Evolutionary conservation across 2,113 vertebrate genomes (phyloP), one percentile per base, ranked within the genome.

Genomic region (Paradoxurus hermaphroditus): DNA sequence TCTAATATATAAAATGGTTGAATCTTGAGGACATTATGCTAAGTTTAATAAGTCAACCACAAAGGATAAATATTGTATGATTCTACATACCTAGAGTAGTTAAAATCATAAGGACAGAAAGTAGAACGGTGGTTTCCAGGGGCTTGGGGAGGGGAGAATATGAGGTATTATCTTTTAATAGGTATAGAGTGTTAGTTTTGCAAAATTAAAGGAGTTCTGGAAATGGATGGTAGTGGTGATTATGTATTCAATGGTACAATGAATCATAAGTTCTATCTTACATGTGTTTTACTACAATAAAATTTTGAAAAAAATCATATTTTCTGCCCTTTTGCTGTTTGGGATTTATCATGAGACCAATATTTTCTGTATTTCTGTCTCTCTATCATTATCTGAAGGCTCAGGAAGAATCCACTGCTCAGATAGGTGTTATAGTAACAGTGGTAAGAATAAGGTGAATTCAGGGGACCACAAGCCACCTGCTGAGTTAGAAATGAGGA

Each of bases 11-110:
- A 94, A 82, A 2, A 49, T 85, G 67, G 14, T 39, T 96, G 51
- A 98, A 93, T n/a, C 51, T 94, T 51, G 34, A 92, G 21, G 18
- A 90, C 29, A 59, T 91, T 46, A 90, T 49, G 34, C 59, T 81
- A 82, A 77, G 36, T 65, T 67, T 49, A 96, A 89, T 93, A 82
- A 90, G 59, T 25, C 53, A 95, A 19, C 68, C 65, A 79, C 70
- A 51, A 67, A 73, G 68, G 53, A 44, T 63, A 97, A 85, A 91
- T 65, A 93, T 14, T 73, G 7, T 75, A 10, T 93, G 51, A 73
- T 79, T 84, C n/a, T 46, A 89, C 36, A 34, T 82, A 83, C 27
- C 65, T 86, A 78, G 13, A 82, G 19, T 51, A 94, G 44, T 79
- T 12, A 87, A 77, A 88, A 49, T 62, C 70, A n/a, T 53, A 88